Conservation (phyloP, 2,888 invertebrate species). For the Apotomis capreana region DNA sequence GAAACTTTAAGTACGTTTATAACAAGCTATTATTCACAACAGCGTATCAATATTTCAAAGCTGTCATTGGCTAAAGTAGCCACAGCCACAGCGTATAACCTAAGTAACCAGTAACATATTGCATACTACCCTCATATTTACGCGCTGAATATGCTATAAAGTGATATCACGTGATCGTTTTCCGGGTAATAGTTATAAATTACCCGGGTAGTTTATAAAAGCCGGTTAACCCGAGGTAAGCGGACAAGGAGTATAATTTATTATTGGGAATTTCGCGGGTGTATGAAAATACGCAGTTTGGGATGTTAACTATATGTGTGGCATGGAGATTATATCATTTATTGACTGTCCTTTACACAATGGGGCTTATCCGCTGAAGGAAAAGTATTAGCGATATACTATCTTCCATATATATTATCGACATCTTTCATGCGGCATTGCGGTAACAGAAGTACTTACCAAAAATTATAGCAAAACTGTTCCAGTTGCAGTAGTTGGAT, state of each 20-base stretch:
- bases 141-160: slow-evolving; percentile 79
- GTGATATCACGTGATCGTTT: slow-evolving; percentile 83
- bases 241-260: slow-evolving; percentile 82
- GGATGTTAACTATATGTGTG: slow-evolving; percentile 21
- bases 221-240: slow-evolving; percentile 83
- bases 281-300: slow-evolving; percentile 72
- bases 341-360: slow-evolving; percentile 1
- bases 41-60: slow-evolving; percentile 7
- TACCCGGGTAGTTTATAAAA: slow-evolving; percentile 83
- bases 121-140: slow-evolving; percentile 77
- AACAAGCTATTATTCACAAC: not conserved
- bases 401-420: too few relatives aligned
- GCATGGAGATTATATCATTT: slow-evolving; percentile 27
- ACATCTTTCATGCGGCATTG: too few relatives aligned
- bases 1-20: not conserved
- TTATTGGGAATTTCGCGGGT: slow-evolving; percentile 78
- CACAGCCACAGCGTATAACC: slow-evolving; percentile 13
- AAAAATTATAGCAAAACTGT: too few relatives aligned
- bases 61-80: slow-evolving; percentile 7
- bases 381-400: not conserved
- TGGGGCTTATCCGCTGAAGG: not conserved
- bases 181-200: slow-evolving; percentile 83
- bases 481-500: too few relatives aligned
- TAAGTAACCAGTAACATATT: slow-evolving; percentile 58
- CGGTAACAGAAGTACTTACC: too few relatives aligned